A percentile compares a stretch with the other conserved stretches of the same genome.
Evolutionary conservation across 1,140 invertebrate species (phyloP).

Genomic region (Metopolophium dirhodum): DNA sequence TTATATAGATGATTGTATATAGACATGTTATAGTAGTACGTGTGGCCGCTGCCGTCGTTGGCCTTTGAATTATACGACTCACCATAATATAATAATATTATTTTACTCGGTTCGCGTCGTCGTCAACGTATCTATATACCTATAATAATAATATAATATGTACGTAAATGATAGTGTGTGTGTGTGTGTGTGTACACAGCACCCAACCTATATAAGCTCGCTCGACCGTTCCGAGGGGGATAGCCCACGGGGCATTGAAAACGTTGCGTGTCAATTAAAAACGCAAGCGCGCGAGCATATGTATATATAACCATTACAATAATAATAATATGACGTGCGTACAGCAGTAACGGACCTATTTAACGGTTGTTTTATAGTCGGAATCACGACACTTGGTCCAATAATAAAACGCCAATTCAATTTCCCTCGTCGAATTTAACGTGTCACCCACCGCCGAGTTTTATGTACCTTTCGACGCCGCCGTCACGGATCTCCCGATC

Average conservation of each 20-base stretch:
- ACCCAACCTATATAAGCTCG: neutral
- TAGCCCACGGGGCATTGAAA: neutral
- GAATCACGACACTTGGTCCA: slow-evolving; percentile 42
- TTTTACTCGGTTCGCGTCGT: neutral
- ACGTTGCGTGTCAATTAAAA: slow-evolving; percentile 22
- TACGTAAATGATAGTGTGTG: neutral
- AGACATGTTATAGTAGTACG: neutral
- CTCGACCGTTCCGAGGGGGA: neutral
- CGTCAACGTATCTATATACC: neutral
- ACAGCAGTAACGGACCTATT: slow-evolving; percentile 11
- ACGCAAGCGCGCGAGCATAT: neutral
- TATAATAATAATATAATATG: neutral
- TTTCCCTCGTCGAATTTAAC: slow-evolving; percentile 32
- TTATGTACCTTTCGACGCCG: slow-evolving; percentile 50
- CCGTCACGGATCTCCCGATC: neutral
- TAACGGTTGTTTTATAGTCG: slow-evolving; percentile 47
- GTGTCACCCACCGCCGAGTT: slow-evolving; percentile 12
- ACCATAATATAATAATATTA: neutral
- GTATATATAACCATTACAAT: neutral
- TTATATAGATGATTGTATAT: neutral
- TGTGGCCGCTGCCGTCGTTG: neutral
- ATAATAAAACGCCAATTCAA: slow-evolving; percentile 49
- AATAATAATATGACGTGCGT: slow-evolving; percentile 16
- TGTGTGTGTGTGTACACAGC: neutral
- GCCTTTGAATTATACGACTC: slow-evolving; percentile 32